Evolutionary conservation across 2,888 invertebrate species (phyloP).

Genomic region (Neuroscelio doddi): DNA sequence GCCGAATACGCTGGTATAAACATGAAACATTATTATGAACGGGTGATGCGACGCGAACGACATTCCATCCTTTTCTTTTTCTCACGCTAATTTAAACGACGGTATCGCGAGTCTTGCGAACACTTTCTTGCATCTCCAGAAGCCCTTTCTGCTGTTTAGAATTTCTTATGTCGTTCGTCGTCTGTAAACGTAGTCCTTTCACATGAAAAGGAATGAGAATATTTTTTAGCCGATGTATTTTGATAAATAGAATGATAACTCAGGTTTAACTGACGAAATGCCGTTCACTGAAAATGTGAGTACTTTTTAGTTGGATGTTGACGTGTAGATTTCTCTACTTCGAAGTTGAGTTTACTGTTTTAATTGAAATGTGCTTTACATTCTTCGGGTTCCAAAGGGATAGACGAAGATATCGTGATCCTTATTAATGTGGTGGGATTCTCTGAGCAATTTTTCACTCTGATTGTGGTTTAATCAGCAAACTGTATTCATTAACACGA

Average conservation of each 20-base stretch:
- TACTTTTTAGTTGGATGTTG: conserved; percentile 25
- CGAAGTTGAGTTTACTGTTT: conserved; percentile 19
- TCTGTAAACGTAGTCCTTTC: conserved; percentile 14
- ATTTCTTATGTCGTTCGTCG: conserved; percentile 28
- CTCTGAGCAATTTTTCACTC: too few species aligned
- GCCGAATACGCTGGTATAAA: conserved; percentile 51
- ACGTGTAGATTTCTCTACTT: conserved; percentile 19
- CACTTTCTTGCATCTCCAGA: conserved; percentile 17
- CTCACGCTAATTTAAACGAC: conserved; percentile 34
- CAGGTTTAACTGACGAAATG: conserved; percentile 12
- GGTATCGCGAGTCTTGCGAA: conserved; percentile 4
- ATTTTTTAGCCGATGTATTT: conserved; percentile 27
- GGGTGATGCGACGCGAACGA: conserved; percentile 34
- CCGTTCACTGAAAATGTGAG: conserved; percentile 20
- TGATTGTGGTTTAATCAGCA: too few species aligned
- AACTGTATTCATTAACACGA: too few species aligned
- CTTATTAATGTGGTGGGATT: too few species aligned
- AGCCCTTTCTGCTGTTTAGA: conserved; percentile 15
- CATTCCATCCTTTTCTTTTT: conserved; percentile 16
- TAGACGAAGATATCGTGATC: too few species aligned
- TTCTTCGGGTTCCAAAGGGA: not conserved
- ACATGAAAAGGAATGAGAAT: conserved; percentile 16
- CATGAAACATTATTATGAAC: conserved; percentile 55
- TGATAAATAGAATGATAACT: conserved; percentile 10
- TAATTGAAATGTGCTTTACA: conserved; percentile 1